phyloP scores from a whole-genome alignment of 2,113 vertebrate genomes.

The Chamaea fasciata region DNA sequence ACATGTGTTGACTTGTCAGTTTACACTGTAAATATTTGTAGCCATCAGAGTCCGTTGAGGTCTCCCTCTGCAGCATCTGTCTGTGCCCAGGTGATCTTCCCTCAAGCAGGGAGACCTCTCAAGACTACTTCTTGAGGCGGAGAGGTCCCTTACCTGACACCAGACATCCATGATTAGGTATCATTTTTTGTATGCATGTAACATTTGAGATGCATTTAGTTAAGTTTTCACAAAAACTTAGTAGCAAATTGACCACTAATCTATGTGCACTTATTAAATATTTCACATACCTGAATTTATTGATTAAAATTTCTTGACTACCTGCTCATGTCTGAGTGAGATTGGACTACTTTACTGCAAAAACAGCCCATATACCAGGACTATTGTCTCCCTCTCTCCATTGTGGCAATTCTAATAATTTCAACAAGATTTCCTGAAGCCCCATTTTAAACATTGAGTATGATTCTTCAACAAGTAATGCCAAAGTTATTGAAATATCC shows the following conservation, averaged over 20 bases:
- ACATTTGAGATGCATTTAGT: no score
- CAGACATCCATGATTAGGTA: accelerated
- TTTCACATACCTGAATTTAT: background rate
- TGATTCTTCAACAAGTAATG: background rate
- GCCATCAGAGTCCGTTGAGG: accelerated
- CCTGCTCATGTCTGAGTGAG: background rate
- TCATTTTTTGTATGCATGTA: background rate
- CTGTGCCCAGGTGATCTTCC: accelerated
- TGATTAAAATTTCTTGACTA: background rate
- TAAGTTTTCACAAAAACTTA: background rate
- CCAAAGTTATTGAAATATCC: background rate
- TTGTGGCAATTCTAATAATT: background rate
- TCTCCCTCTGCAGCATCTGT: background rate
- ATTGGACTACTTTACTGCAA: background rate
- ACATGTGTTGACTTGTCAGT: background rate
- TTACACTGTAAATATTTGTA: background rate
- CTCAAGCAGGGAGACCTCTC: background rate
- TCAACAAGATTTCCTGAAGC: background rate
- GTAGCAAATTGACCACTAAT: background rate
- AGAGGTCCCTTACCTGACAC: background rate
- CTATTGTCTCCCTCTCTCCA: background rate
- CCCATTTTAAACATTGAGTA: background rate
- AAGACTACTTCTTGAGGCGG: accelerated
- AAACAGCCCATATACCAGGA: background rate
- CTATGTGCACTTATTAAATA: background rate